phyloP scores from a whole-genome alignment of 2,113 vertebrate species.

The Psilopogon haemacephalus region DNA sequence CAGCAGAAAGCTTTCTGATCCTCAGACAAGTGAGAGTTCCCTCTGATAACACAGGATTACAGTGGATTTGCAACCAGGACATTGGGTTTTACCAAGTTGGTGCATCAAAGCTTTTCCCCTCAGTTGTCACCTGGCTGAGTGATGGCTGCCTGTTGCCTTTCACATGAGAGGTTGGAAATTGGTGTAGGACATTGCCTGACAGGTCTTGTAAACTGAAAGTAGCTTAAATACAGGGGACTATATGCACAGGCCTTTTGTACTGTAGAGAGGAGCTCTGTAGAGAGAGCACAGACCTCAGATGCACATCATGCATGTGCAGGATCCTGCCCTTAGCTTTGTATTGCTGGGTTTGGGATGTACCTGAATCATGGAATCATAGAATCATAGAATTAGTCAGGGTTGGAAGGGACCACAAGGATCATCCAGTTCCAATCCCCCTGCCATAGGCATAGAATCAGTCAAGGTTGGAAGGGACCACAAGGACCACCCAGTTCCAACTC shows the following conservation, averaged over 20 bases:
- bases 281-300: not conserved
- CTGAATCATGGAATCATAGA: too few species aligned
- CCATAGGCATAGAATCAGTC: too few species aligned
- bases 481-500: too few species aligned
- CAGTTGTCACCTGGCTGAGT: not conserved
- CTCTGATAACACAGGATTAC: slow-evolving; percentile 16
- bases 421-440: too few species aligned
- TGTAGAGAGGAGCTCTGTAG: not conserved
- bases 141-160: not conserved
- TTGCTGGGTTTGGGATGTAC: not conserved
- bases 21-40: slow-evolving; percentile 2
- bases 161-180: not conserved
- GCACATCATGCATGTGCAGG: not conserved
- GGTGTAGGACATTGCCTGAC: not conserved
- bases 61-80: slow-evolving; percentile 17
- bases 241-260: too few species aligned
- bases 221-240: not conserved
- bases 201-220: not conserved
- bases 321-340: not conserved
- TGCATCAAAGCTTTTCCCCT: not conserved
- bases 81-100: not conserved
- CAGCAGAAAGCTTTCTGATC: not conserved
- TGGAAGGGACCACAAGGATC: too few species aligned
- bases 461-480: too few species aligned
- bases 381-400: too few species aligned